phyloP scores from a whole-genome alignment of 2,888 invertebrate genomes.

The Cinara cedri region DNA sequence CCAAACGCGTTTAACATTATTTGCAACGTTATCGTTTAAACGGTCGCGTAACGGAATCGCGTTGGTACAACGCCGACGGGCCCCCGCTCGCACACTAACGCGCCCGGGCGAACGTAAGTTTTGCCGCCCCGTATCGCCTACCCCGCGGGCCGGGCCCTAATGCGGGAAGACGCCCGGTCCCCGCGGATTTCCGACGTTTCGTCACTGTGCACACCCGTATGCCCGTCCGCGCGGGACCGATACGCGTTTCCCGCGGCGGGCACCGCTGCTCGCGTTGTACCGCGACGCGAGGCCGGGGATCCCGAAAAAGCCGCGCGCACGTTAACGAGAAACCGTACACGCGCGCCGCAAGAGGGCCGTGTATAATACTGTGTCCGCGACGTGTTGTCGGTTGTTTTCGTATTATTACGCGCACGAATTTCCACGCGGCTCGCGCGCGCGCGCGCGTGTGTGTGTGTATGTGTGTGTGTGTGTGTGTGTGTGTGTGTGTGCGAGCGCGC shows the following conservation, averaged over 20 bases:
- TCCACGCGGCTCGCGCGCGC: not conserved
- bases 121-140: no score
- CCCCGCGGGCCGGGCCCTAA: no score
- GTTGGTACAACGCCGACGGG: no score
- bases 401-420: slow-evolving; percentile 50
- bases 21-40: not conserved
- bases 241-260: no score
- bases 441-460: not conserved
- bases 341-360: not conserved
- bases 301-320: slow-evolving; percentile 38
- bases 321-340: slow-evolving; percentile 10
- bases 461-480: not conserved
- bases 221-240: no score
- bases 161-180: no score
- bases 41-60: not conserved
- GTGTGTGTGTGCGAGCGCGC: not conserved
- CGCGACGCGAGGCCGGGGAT: slow-evolving; percentile 12
- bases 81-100: no score
- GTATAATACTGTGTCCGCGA: slow-evolving; percentile 12
- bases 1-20: not conserved
- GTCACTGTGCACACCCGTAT: no score
- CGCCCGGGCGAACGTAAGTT: no score
- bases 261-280: no score
- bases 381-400: slow-evolving; percentile 47
- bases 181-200: no score